Evolutionary conservation across 37 sponge, comb jelly and placozoan species (phyloP), one percentile per base, ranked within the genome.

Genomic region (Mnemiopsis leidyi): DNA sequence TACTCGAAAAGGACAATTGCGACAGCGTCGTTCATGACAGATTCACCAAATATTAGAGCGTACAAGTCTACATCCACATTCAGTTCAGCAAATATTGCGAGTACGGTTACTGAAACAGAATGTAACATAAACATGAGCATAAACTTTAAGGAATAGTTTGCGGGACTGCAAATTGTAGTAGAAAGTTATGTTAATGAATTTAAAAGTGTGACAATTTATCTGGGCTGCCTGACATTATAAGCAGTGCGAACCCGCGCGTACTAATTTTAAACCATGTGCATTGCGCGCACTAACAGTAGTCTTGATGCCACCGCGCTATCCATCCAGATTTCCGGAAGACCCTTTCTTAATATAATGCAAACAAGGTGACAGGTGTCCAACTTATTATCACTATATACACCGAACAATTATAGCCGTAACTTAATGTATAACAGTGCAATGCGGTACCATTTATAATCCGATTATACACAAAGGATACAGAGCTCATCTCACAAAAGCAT

Each of bases 21-120:
- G 23, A 98, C 99, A 68, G 99, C 99, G 92, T 98, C 99, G 40
- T 98, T 98, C 96, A 98, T 96, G 13, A 98, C 99, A 94, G 97
- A 97, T 94, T 98, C 99, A n/a, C 99, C 99, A 94, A 98, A 98
- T 39, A 97, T 96, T 0, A 98, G 95, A 16, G 97, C 97, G 79
- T 95, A 98, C 33, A 98, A 76, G 61, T 98, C 97, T 39, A 93
- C 94, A 82, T 98, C 99, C 35, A 96, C 99, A 83, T 95, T 96
- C 0, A 98, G 95, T 90, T 98, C 99, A 93, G 97, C 95, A 76
- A 98, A 98, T 34, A 98, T 94, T 0, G 99, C 99, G 93, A 98
- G 92, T 23, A 98, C 97, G 0, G 99, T 98, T 83, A 98, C 98
- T 96, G 83, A 24, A 88, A 39, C 38, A 93, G 92, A 30, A n/a